Percentiles rank a stretch among this genome's conserved stretches.
phyloP scores from a whole-genome alignment of 2,113 vertebrate genomes.

The Lasiurus borealis region DNA sequence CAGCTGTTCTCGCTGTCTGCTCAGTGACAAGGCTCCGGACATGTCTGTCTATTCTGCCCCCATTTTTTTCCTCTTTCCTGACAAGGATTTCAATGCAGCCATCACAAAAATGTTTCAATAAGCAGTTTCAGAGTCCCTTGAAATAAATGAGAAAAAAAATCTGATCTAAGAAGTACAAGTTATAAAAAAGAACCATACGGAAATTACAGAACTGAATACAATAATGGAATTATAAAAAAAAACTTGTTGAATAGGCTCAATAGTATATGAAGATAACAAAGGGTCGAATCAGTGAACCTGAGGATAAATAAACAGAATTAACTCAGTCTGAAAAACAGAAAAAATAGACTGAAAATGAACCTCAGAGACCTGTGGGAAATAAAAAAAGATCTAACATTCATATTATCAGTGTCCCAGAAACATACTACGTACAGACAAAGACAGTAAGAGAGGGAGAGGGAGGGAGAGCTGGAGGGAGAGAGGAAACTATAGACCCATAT shows the following conservation, averaged over 20 bases:
- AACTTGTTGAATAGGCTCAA: background rate
- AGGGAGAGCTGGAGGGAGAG: background rate
- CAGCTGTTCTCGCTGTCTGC: no score
- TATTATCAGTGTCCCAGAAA: background rate
- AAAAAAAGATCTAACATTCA: background rate
- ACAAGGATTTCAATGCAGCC: conserved; percentile 40
- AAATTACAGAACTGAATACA: conserved; percentile 16
- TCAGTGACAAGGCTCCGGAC: no score
- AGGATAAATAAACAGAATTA: conserved; percentile 9
- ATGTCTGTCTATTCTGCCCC: no score
- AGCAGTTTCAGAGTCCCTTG: background rate
- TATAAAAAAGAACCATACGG: background rate
- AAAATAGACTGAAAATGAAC: background rate
- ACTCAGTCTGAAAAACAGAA: background rate
- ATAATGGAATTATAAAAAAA: background rate
- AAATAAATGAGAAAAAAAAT: conserved; percentile 66
- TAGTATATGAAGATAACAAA: background rate
- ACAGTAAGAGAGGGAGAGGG: background rate
- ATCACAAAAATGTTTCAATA: conserved; percentile 26
- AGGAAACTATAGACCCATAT: background rate
- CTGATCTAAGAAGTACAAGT: conserved; percentile 40
- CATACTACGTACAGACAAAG: background rate
- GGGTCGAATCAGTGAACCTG: conserved; percentile 21
- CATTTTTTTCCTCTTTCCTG: background rate
- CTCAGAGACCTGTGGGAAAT: conserved; percentile 22